phyloP scores from a whole-genome alignment of 2,888 invertebrate species.

The Dryobota labecula region DNA sequence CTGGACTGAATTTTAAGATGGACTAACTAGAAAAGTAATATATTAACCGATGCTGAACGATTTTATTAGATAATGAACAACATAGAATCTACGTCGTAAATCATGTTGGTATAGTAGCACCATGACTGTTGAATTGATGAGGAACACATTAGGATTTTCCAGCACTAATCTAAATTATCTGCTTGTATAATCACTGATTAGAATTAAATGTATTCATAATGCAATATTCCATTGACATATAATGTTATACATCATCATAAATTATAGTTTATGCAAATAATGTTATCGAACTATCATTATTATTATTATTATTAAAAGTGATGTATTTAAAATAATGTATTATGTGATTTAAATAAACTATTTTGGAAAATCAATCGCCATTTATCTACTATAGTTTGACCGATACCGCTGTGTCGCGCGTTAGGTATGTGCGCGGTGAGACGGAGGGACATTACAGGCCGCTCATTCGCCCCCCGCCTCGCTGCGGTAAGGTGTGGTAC shows the following conservation, averaged over 20 bases:
- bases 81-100: slow-evolving; percentile 14
- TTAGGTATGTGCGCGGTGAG: no score
- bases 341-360: slow-evolving; percentile 76
- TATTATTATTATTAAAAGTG: slow-evolving; percentile 56
- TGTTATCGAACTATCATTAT: slow-evolving; percentile 60
- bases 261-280: slow-evolving; percentile 68
- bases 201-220: slow-evolving; percentile 47
- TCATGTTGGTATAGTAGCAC: slow-evolving; percentile 32
- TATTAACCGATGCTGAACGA: slow-evolving; percentile 17
- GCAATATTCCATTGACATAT: slow-evolving; percentile 59
- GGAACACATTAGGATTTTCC: slow-evolving; percentile 45
- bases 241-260: slow-evolving; percentile 65
- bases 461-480: no score
- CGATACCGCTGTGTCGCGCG: no score
- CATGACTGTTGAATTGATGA: slow-evolving; percentile 18
- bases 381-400: slow-evolving; percentile 17
- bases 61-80: slow-evolving; percentile 28
- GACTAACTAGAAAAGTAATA: slow-evolving; percentile 35
- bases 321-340: slow-evolving; percentile 66
- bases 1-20: slow-evolving; percentile 42
- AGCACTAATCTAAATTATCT: slow-evolving; percentile 56
- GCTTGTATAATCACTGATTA: slow-evolving; percentile 55
- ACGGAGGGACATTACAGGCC: no score
- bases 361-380: slow-evolving; percentile 56
- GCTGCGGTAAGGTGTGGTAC: no score